A percentile compares a stretch with the other conserved stretches of the same genome.
Evolutionary conservation across 2,113 vertebrate genomes (phyloP).

Genomic region (Tretioscincus oriximinensis): DNA sequence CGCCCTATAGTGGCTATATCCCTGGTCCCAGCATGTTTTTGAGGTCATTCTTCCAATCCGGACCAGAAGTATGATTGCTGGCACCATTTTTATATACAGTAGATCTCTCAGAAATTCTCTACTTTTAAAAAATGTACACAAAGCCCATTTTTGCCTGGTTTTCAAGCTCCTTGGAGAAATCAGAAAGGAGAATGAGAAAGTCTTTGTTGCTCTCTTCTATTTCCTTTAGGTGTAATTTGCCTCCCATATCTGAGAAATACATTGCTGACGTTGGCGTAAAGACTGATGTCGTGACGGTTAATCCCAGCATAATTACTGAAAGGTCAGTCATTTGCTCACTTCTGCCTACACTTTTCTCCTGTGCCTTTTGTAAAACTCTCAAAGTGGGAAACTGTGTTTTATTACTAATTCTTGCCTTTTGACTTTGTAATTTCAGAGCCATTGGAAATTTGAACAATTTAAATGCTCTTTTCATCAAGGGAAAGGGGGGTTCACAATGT

Average conservation of each 20-base stretch:
- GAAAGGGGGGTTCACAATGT: neutral
- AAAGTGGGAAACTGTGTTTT: neutral
- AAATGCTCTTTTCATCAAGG: neutral
- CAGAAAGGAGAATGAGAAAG: neutral
- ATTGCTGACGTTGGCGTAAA: slow-evolving; percentile 88
- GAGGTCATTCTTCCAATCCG: too few relatives aligned
- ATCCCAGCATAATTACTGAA: slow-evolving; percentile 96
- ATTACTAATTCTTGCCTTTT: neutral
- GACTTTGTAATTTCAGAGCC: slow-evolving; percentile 5
- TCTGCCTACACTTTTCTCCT: slow-evolving; percentile 4
- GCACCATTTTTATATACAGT: too few relatives aligned
- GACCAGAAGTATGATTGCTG: too few relatives aligned
- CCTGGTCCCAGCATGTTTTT: too few relatives aligned
- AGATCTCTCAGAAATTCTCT: neutral
- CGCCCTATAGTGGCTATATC: too few relatives aligned
- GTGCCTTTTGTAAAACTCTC: neutral
- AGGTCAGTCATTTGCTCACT: slow-evolving; percentile 71
- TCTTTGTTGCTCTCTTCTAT: slow-evolving; percentile 17
- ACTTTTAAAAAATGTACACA: neutral
- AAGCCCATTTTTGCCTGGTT: too few relatives aligned
- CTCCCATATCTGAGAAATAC: slow-evolving; percentile 92
- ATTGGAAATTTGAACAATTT: neutral
- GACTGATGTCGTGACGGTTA: slow-evolving; percentile 95
- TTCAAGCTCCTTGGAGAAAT: neutral
- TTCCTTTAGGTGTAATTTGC: slow-evolving; percentile 89